Evolutionary conservation across 2,797 vertebrate genomes (phyloP).

Genomic region (Sebastes miniatus): DNA sequence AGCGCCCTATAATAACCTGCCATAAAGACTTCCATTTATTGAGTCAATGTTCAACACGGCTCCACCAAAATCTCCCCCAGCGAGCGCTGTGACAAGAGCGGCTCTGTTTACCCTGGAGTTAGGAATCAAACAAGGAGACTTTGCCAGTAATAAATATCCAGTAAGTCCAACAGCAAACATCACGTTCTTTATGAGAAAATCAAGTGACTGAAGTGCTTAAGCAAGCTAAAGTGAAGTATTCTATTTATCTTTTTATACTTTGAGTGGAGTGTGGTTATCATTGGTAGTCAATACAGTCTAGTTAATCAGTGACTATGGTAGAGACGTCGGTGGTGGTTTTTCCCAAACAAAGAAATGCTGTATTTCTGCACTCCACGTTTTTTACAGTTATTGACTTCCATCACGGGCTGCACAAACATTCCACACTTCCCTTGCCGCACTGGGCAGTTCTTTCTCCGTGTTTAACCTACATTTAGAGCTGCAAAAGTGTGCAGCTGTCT

Average conservation of each 20-base stretch:
- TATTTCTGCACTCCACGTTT: neutral
- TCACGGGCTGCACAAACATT: neutral
- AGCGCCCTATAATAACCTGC: conserved; percentile 67
- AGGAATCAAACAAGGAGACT: conserved; percentile 10
- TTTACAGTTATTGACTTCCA: neutral
- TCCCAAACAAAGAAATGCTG: neutral
- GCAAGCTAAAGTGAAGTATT: neutral
- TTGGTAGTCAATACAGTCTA: neutral
- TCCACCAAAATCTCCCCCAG: conserved; percentile 22
- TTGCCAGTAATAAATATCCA: neutral
- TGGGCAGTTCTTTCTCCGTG: neutral
- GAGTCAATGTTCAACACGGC: conserved; percentile 56
- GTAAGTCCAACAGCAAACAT: neutral
- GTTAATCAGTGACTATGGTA: conserved; percentile 30
- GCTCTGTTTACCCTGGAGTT: conserved; percentile 38
- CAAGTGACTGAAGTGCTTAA: neutral
- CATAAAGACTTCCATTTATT: conserved; percentile 70
- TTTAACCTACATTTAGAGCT: neutral
- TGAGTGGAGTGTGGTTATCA: neutral
- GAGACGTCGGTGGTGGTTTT: neutral
- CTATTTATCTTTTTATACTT: neutral
- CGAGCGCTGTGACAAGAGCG: conserved; percentile 18
- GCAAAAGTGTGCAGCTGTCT: neutral
- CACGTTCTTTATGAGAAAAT: neutral
- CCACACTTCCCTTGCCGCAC: neutral